A percentile compares a stretch with the other conserved stretches of the same genome.
Evolutionary conservation across 2,113 vertebrate genomes (phyloP).

Genomic region (pig (Sus scrofa)): DNA sequence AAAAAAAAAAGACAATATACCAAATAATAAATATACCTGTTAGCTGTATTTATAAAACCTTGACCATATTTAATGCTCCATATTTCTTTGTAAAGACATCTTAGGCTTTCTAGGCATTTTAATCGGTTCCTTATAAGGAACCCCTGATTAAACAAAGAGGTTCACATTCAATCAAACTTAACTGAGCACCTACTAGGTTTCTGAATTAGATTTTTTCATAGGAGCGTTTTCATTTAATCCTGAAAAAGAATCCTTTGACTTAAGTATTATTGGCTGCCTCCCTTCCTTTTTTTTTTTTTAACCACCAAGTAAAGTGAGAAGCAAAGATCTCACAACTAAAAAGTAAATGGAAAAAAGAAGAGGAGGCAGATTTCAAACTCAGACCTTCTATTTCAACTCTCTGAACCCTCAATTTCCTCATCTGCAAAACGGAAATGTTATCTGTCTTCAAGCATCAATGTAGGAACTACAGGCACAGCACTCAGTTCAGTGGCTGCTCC

Average conservation of each 20-base stretch:
- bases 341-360: not conserved
- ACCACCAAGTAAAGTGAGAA: constrained; percentile 6
- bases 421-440: constrained; percentile 23
- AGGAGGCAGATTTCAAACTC: constrained; percentile 23
- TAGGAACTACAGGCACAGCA: not conserved
- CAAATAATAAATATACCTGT: constrained; percentile 11
- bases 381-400: not conserved
- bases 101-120: constrained; percentile 17
- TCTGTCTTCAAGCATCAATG: not conserved
- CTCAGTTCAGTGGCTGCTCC: not conserved
- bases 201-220: constrained; percentile 51
- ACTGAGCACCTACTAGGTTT: constrained; percentile 2
- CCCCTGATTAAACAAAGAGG: constrained; percentile 1
- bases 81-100: constrained; percentile 42
- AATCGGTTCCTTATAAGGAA: constrained; percentile 33
- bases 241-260: constrained; percentile 26
- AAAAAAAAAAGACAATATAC: not conserved
- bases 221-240: constrained; percentile 33
- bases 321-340: constrained; percentile 10
- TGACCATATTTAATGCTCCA: not conserved
- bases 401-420: constrained; percentile 19
- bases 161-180: constrained; percentile 26
- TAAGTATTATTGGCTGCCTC: not conserved
- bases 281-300: not conserved
- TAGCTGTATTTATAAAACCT: constrained; percentile 19